Base-by-base conservation (phyloP, 2,797 vertebrate species). In the Hephaestus fuliginosus region DNA sequence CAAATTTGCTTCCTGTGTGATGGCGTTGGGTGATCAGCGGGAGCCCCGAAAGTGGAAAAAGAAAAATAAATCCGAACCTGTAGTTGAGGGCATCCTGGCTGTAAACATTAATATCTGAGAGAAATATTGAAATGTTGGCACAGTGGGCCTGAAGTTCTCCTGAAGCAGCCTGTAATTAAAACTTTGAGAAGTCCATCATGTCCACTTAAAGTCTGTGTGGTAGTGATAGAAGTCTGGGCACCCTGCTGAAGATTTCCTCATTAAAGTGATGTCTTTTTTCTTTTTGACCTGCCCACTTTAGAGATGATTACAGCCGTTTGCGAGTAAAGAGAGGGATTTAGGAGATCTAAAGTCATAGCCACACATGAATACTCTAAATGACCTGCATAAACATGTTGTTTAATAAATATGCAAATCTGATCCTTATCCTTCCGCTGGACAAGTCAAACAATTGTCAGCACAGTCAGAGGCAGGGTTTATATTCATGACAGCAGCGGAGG, bases 91-190 rank as follows among this genome's bases (percentile, higher is more conserved):
- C 51, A 78, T 7, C 33, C 65, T 56, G 69, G 36, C 49, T 73
- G 78, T 80, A 87, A 81, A 83, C 68, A 78, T 84, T 78, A 81
- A 89, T 85, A 92, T 87, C 79, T 81, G 71, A 63, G 78, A 78
- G 78, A 82, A 81, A 80, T 88, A 83, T 78, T 85, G 41, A 89
- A 84, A 81, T 82, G 64, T 70, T 80, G 67, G 64, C 56, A 51
- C 57, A 80, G 76, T 11, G 8, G 63, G 25, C 28, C 41, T 33
- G 18, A 70, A 71, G 69, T 56, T 85, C 56, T 80, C 28, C 25
- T 48, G 25, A 76, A 82, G 63, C 58, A 70, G 74, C 25, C 53
- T 76, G 53, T 70, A 84, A 85, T 89, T 89, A 84, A 83, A 88
- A 78, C 57, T 80, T 86, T 76, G 44, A 78, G 39, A 83, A 78